phyloP scores from a whole-genome alignment of 30 jellyfish, hydroid and myxozoan genomes.

The Rhopilema esculentum region DNA sequence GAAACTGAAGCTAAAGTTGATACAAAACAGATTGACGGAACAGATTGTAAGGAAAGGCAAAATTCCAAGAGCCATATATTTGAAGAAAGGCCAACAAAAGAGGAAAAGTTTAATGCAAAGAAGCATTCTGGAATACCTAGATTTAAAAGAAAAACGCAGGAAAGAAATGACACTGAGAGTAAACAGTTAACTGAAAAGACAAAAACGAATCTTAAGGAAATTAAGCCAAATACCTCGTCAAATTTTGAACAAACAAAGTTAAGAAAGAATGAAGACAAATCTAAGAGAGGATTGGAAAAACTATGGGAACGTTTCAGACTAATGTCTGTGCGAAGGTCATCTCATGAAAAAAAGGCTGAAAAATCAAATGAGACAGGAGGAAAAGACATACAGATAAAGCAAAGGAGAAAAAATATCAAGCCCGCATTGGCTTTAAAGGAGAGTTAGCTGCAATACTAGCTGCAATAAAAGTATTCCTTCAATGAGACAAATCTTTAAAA shows the following conservation, averaged over 20 bases:
- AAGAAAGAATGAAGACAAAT: not conserved
- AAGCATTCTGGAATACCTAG: constrained; percentile 56
- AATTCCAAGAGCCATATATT: too few relatives aligned
- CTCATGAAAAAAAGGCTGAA: constrained; percentile 26
- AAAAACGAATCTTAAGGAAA: not conserved
- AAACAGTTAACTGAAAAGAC: not conserved
- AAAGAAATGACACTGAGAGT: not conserved
- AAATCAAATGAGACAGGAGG: not conserved
- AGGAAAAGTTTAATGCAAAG: not conserved
- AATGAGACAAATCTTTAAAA: too few relatives aligned
- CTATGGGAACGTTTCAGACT: constrained; percentile 44
- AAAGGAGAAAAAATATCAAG: not conserved
- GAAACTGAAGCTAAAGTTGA: not conserved
- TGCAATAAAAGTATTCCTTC: too few relatives aligned
- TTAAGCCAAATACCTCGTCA: not conserved
- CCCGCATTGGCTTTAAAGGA: too few relatives aligned
- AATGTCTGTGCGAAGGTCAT: constrained; percentile 31
- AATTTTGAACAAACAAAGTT: not conserved
- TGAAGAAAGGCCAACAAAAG: not conserved
- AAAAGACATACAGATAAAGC: not conserved
- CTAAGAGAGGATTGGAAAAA: constrained; percentile 22
- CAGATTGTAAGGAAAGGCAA: too few relatives aligned
- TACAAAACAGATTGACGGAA: not conserved
- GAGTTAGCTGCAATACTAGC: too few relatives aligned
- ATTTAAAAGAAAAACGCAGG: constrained; percentile 1